Base-by-base conservation (phyloP, 2,113 vertebrate genomes). In the Sisor rabdophorus region DNA sequence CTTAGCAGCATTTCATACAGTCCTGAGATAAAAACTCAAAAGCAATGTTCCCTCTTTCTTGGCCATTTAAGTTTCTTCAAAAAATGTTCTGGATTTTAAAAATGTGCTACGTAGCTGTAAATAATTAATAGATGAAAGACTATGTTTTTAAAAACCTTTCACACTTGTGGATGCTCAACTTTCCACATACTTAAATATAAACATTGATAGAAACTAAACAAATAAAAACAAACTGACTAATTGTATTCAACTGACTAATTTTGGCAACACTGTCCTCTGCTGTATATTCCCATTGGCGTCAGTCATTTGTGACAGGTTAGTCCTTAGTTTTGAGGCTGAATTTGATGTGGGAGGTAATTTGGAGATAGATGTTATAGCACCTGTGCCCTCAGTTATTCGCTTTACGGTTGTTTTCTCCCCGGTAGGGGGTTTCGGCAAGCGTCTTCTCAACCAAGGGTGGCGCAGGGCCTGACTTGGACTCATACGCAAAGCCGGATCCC, bases 221-320 rank as follows among this genome's bases (percentile, higher is more conserved):
- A 79, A 71, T n/a, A 58, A 22, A 58, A 50, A 48, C 36, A 11
- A 63, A 17, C 64, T 24, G 61, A 54, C n/a, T n/a, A n/a, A n/a
- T n/a, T n/a, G 78, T 73, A 85, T 85, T 93, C 94, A 99, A 92
- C 95, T 98, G 84, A 99, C 96, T 16, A 99, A 93, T 91, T 99
- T 99, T 90, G 97, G 96, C 93, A 99, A 94, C 81, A 98, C 95
- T 80, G 97, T 98, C 91, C 97, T 91, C 67, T 95, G 93, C 89
- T 99, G 97, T 90, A 98, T 95, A 94, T 99, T 99, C 78, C 97
- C 97, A 80, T 99, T 99, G 89, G 97, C 96, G 77, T 99, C 97
- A 0, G 97, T 97, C 86, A 98, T 96, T 75, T 96, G 94, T 58
- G 94, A 92, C 89, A 99, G 86, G 90, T 98, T 98, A 94, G 95